Conservation (phyloP, 2,797 vertebrate genomes). For the Pelodytes ibericus region DNA sequence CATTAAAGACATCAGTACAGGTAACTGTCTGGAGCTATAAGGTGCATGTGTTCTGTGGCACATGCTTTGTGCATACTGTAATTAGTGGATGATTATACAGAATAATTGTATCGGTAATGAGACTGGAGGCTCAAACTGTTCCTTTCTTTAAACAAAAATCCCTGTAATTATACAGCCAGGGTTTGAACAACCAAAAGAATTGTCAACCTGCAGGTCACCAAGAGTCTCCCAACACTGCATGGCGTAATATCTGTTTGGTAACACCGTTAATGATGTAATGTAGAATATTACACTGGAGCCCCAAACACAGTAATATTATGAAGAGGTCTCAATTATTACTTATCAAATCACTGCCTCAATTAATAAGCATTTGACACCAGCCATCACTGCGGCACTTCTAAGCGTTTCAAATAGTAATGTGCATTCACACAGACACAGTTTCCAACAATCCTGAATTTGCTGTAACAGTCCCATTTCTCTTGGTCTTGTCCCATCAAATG, state of each 20-base stretch:
- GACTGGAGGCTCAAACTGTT: constrained; percentile 13
- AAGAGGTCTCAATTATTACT: too few species aligned
- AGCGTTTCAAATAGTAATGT: too few species aligned
- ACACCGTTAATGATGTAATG: neutral
- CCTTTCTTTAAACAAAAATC: neutral
- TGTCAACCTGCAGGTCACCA: neutral
- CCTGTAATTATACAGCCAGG: constrained; percentile 14
- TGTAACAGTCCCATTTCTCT: too few species aligned
- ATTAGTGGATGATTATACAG: constrained; percentile 26
- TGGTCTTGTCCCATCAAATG: too few species aligned
- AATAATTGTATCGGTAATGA: constrained; percentile 27
- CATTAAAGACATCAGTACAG: constrained; percentile 5
- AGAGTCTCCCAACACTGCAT: neutral
- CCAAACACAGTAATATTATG: too few species aligned
- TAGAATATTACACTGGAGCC: too few species aligned
- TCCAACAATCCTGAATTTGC: too few species aligned
- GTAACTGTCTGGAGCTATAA: neutral
- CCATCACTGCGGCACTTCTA: too few species aligned
- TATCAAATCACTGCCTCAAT: too few species aligned
- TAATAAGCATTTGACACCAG: too few species aligned
- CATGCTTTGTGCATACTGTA: neutral
- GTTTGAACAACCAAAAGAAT: neutral
- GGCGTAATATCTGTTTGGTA: neutral
- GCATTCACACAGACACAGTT: too few species aligned
- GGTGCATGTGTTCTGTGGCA: neutral